These are phyloP conservation scores for Alligator mississippiensis DNA, from an alignment of 2,113 vertebrate genomes.

Conservation along the genomic window DNA sequence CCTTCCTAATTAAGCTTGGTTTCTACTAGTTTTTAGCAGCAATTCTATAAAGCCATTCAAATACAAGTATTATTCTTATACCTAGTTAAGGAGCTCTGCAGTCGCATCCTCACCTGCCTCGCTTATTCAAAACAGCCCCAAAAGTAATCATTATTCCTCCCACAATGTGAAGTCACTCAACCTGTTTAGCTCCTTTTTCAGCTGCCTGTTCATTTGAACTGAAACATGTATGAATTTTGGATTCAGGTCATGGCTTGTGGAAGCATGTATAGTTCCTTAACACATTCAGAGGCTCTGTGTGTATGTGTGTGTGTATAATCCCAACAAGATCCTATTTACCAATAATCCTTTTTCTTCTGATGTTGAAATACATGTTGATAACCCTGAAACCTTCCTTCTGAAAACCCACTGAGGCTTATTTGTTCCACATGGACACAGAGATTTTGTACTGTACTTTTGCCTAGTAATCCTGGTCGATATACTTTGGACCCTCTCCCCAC, in stretches of 20 bases:
- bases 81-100: not conserved
- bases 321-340: not conserved
- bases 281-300: not conserved
- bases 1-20: not conserved
- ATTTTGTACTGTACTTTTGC: not conserved
- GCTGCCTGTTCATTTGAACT: not conserved
- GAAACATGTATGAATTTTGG: not conserved
- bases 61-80: not conserved
- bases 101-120: constrained; percentile 41
- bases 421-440: not conserved
- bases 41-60: not conserved
- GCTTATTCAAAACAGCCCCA: constrained; percentile 25
- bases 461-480: not conserved
- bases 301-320: not conserved
- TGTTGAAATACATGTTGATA: not conserved
- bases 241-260: constrained; percentile 41
- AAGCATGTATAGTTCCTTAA: not conserved
- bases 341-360: not conserved
- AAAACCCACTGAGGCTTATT: not conserved
- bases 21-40: not conserved
- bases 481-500: not conserved
- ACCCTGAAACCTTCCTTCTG: not conserved
- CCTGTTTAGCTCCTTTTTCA: constrained; percentile 62
- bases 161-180: constrained; percentile 53
- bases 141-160: constrained; percentile 61